phyloP scores from a whole-genome alignment of 1,140 invertebrate genomes.

The Drosophila pseudoobscura region DNA sequence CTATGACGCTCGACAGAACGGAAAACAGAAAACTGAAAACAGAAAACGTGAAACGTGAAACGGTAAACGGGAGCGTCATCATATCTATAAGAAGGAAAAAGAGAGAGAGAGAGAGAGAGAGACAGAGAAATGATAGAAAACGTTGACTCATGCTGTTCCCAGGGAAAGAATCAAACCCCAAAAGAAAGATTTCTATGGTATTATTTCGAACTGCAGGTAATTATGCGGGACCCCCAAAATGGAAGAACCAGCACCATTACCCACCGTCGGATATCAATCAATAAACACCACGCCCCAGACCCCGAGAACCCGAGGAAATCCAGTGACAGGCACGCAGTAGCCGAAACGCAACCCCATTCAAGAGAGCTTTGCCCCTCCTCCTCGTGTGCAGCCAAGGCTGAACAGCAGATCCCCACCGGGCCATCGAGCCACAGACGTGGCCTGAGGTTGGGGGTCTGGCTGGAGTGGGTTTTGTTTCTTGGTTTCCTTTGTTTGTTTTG shows the following conservation, averaged over 20 bases:
- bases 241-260: constrained; percentile 8
- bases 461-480: not conserved
- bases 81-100: constrained; percentile 25
- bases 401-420: constrained; percentile 9
- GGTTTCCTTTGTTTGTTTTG: constrained; percentile 44
- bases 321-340: constrained; percentile 41
- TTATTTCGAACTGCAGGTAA: constrained; percentile 24
- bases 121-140: constrained; percentile 33
- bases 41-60: not conserved
- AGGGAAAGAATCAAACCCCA: constrained; percentile 25
- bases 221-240: constrained; percentile 42
- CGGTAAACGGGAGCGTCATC: constrained; percentile 47
- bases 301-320: constrained; percentile 18
- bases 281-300: constrained; percentile 38
- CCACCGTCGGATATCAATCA: constrained; percentile 44
- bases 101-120: constrained; percentile 39
- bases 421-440: no score
- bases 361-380: not conserved
- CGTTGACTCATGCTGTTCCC: constrained; percentile 71
- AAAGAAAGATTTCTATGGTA: constrained; percentile 10
- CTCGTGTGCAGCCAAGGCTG: constrained; percentile 4
- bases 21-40: constrained; percentile 26
- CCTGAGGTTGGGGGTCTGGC: not conserved
- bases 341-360: constrained; percentile 21
- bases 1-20: constrained; percentile 41